Conservation (phyloP, 2,797 vertebrate genomes). For the Graptemys geographica region DNA sequence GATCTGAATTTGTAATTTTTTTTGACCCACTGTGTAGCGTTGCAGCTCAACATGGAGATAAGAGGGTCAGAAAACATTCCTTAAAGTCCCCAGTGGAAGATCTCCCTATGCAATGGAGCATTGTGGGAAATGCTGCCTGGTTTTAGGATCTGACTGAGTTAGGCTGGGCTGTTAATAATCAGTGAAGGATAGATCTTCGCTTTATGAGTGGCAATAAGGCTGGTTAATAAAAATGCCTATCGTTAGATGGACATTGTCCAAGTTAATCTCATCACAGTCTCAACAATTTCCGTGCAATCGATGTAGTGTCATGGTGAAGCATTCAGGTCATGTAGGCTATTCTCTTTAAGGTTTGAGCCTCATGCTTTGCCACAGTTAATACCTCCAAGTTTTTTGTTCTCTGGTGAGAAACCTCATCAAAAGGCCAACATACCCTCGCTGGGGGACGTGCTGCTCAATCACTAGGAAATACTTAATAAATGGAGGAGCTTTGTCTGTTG, state of each 20-base stretch:
- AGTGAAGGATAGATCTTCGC: neutral
- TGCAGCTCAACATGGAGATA: neutral
- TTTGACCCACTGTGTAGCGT: neutral
- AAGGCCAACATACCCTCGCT: neutral
- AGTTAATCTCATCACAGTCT: neutral
- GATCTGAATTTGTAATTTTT: slow-evolving; percentile 32
- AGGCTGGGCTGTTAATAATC: neutral
- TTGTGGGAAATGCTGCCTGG: neutral
- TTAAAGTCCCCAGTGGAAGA: neutral
- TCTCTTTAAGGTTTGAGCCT: neutral
- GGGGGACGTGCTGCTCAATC: neutral
- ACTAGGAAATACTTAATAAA: neutral
- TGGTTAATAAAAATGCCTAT: slow-evolving; percentile 1
- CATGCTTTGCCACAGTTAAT: neutral
- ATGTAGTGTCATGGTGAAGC: neutral
- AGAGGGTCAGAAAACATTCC: neutral
- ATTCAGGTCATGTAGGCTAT: neutral
- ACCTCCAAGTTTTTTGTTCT: neutral
- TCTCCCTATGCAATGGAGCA: neutral
- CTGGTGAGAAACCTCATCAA: neutral
- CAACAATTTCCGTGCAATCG: neutral
- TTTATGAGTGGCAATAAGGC: neutral
- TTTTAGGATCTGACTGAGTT: neutral
- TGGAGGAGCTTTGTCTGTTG: neutral
- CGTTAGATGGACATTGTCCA: neutral